Evolutionary conservation across 2,888 invertebrate genomes (phyloP).

Genomic region (Diplazon laetatorius): DNA sequence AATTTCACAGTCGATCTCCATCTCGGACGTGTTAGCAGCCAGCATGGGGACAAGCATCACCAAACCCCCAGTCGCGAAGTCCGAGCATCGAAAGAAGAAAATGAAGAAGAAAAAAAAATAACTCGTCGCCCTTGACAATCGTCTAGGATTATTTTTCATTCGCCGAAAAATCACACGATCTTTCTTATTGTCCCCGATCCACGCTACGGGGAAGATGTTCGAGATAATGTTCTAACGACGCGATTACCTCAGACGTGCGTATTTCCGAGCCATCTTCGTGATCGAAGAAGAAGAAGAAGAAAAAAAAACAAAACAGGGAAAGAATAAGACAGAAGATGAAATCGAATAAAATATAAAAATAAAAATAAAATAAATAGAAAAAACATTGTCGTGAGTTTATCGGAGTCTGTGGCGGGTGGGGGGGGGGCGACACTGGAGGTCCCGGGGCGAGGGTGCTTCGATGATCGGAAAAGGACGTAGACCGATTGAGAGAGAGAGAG

Average conservation of each 20-base stretch:
- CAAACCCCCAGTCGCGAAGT: not conserved
- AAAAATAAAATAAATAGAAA: not conserved
- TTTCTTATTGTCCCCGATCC: not conserved
- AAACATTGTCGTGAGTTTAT: not conserved
- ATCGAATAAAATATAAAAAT: too few species aligned
- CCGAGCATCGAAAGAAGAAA: constrained; percentile 7
- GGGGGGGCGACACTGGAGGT: constrained; percentile 53
- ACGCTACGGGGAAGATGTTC: too few species aligned
- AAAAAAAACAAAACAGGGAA: too few species aligned
- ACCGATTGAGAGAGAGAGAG: constrained; percentile 64
- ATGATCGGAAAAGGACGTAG: constrained; percentile 31
- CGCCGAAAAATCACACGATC: not conserved
- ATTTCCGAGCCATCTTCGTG: not conserved
- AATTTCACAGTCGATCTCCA: constrained; percentile 81
- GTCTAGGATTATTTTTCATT: constrained; percentile 7
- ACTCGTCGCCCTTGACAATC: constrained; percentile 10
- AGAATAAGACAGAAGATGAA: too few species aligned
- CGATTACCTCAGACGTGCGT: not conserved
- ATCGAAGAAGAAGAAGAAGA: too few species aligned
- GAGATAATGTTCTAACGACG: too few species aligned
- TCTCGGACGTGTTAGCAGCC: constrained; percentile 66
- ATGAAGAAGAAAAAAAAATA: too few species aligned
- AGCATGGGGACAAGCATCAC: constrained; percentile 1
- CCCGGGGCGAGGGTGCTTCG: constrained; percentile 35
- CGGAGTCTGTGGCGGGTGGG: constrained; percentile 22